Evolutionary conservation across 2,113 vertebrate species (phyloP).

Genomic region (Crotophaga sulcirostris): DNA sequence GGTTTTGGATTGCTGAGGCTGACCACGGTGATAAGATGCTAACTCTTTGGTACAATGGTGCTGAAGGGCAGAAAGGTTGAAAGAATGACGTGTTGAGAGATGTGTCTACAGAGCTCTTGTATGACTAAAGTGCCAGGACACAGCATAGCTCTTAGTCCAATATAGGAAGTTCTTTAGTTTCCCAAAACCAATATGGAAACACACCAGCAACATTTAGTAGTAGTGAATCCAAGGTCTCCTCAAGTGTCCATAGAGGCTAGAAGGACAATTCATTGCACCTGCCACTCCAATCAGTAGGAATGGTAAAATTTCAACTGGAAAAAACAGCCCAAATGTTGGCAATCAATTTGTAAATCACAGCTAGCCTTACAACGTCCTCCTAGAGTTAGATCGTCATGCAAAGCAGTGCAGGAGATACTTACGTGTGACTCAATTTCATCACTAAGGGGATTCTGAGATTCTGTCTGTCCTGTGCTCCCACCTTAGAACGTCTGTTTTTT

Average conservation of each 20-base stretch:
- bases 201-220: neutral
- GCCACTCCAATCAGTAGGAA: accelerated
- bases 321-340: neutral
- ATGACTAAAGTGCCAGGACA: neutral
- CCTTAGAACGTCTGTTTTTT: neutral
- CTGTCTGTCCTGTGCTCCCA: neutral
- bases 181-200: neutral
- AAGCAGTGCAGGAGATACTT: neutral
- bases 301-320: neutral
- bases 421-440: neutral
- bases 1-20: neutral
- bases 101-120: neutral
- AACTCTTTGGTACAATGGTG: neutral
- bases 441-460: neutral
- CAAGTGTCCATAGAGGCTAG: neutral
- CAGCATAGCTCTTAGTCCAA: neutral
- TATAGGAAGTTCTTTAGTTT: neutral
- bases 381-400: neutral
- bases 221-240: neutral
- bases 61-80: neutral
- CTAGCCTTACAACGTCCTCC: neutral
- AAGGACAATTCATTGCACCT: neutral
- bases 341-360: neutral
- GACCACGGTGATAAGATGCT: neutral
- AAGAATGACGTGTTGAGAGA: neutral